Percentiles rank a stretch among this genome's conserved stretches.
Conservation (phyloP, 2,888 invertebrate species). For the Habroteleia sp. region DNA sequence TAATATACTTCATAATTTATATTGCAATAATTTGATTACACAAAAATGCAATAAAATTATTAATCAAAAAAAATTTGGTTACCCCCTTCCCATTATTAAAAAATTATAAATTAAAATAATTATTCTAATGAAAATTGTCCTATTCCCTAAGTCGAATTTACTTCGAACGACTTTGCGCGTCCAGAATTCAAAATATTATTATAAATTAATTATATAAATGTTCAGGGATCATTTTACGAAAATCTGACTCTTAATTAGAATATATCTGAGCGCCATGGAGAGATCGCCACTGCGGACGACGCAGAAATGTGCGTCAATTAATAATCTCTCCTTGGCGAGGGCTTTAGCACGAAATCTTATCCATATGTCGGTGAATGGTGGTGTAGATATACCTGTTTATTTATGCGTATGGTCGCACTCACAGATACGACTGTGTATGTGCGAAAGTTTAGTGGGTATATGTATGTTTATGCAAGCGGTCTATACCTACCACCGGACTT, state of each 20-base stretch:
- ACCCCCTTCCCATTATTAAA: no score
- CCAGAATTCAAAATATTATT: slow-evolving; percentile 33
- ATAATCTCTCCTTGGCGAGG: slow-evolving; percentile 61
- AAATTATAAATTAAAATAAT: no score
- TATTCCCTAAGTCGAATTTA: no score
- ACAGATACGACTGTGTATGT: slow-evolving; percentile 24
- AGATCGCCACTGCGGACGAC: slow-evolving; percentile 62
- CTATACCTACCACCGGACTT: slow-evolving; percentile 59
- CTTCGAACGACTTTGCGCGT: not conserved
- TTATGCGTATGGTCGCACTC: slow-evolving; percentile 47
- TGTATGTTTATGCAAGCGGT: slow-evolving; percentile 14
- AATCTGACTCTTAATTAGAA: slow-evolving; percentile 60
- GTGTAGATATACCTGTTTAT: slow-evolving; percentile 64
- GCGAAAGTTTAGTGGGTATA: not conserved
- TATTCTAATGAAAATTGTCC: no score
- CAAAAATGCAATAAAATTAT: no score
- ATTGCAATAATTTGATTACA: no score
- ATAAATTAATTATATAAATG: slow-evolving; percentile 45
- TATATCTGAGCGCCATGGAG: slow-evolving; percentile 56
- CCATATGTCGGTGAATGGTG: slow-evolving; percentile 54
- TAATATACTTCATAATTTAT: no score
- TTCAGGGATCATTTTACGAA: slow-evolving; percentile 59
- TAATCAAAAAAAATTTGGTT: no score
- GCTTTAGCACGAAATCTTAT: slow-evolving; percentile 62
- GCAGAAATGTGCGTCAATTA: slow-evolving; percentile 58